phyloP scores from a whole-genome alignment of 2,113 vertebrate genomes.

The Alligator mississippiensis region DNA sequence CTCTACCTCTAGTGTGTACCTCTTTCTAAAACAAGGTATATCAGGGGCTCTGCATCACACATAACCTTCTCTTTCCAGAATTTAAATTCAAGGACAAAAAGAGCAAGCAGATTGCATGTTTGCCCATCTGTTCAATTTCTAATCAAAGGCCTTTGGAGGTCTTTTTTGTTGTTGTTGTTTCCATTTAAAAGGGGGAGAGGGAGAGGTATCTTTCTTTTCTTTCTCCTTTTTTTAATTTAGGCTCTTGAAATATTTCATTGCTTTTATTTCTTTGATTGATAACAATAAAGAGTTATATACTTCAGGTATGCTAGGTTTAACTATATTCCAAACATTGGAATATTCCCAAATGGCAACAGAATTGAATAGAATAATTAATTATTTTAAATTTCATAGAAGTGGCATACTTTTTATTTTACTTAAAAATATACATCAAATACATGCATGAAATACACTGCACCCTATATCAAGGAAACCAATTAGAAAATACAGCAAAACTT shows the following conservation, averaged over 20 bases:
- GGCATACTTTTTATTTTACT: not conserved
- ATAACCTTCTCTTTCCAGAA: not conserved
- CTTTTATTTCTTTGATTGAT: not conserved
- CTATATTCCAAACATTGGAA: not conserved
- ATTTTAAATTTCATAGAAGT: not conserved
- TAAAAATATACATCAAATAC: not conserved
- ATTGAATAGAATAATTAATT: not conserved
- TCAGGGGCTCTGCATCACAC: not conserved
- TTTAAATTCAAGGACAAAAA: conserved; percentile 38
- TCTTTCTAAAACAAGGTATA: not conserved
- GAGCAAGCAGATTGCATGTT: conserved; percentile 37
- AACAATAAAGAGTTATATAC: not conserved
- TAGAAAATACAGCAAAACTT: not conserved
- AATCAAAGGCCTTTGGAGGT: conserved; percentile 40
- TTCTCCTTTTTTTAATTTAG: not conserved
- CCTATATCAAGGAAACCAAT: not conserved
- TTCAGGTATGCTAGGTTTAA: not conserved
- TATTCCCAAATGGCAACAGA: not conserved
- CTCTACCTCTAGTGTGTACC: not conserved
- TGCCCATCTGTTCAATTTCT: conserved; percentile 47
- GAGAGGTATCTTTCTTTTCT: no score
- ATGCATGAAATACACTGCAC: not conserved
- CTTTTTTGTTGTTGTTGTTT: not conserved
- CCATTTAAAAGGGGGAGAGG: not conserved
- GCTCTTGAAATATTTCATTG: not conserved